These are phyloP conservation scores for Monomorium pharaonis DNA, from an alignment of 1,140 invertebrate species.

Conservation along the genomic window DNA sequence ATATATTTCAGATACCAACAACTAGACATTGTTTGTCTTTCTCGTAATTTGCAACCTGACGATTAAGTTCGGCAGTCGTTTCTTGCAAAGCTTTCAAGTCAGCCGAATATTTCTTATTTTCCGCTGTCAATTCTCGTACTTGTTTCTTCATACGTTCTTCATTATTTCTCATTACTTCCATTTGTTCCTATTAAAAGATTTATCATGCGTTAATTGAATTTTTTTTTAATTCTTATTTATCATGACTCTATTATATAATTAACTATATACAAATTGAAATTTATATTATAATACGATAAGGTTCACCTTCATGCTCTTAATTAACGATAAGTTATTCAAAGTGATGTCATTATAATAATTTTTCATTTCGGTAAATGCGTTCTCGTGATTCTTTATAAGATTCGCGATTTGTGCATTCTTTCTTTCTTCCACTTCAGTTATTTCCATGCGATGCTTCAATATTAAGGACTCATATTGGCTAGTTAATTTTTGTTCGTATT, in stretches of 20 bases:
- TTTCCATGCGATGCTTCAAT: constrained; percentile 91
- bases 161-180: constrained; percentile 92
- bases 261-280: too few relatives aligned
- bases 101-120: constrained; percentile 90
- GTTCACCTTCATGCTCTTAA: constrained; percentile 90
- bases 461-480: constrained; percentile 91
- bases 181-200: constrained; percentile 88
- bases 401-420: constrained; percentile 94
- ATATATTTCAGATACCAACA: constrained; percentile 70
- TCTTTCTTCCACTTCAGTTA: constrained; percentile 94
- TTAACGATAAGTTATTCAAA: constrained; percentile 94
- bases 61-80: constrained; percentile 89
- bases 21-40: constrained; percentile 89
- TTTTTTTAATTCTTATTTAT: not conserved
- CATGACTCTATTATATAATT: too few relatives aligned
- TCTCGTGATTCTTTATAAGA: constrained; percentile 93
- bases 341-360: constrained; percentile 98
- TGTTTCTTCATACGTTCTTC: constrained; percentile 92
- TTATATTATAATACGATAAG: not conserved
- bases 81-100: constrained; percentile 90
- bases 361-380: constrained; percentile 94
- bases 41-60: constrained; percentile 92
- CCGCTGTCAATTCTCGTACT: constrained; percentile 87
- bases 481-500: constrained; percentile 92
- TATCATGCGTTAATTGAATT: not conserved